Evolutionary conservation across 2,888 invertebrate genomes (phyloP), one percentile per base, ranked within the genome.

Genomic region (Macrosiphum euphorbiae): DNA sequence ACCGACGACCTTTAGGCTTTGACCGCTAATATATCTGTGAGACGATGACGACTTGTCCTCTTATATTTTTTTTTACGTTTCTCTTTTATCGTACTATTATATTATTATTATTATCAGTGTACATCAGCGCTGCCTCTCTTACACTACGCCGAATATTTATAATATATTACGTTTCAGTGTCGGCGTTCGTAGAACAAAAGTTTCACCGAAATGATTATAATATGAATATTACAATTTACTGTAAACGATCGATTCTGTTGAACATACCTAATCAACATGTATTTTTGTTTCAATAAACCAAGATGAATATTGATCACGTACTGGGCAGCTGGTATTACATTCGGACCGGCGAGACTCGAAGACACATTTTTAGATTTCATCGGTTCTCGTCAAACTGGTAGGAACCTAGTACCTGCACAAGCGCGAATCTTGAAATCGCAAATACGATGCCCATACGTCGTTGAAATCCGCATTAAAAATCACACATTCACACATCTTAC

Each of bases 321-420:
- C 78, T 20, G 35, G 20, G 78, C 67, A 78, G 78, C 78, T 78
- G 78, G 35, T 78, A 78, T 35, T 35, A 35, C 1, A 35, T 78
- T 35, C 20, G 35, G 78, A 35, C 67, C 67, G 35, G 78, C 78
- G 35, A n/a, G n/a, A 78, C 35, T 78, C 35, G 67, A 86, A 44
- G 58, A 88, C 67, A 35, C 35, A 61, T 90, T 90, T 85, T 90
- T 90, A 47, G 58, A 90, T 89, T 67, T 61, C 89, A 90, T 90
- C 47, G 89, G 35, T 61, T 90, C 55, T 61, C 44, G 61, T 61
- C 61, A 90, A 90, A 90, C 61, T 47, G 44, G 89, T 90, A 78
- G 78, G 35, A 35, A 89, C 44, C 26, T 47, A 61, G 47, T 24
- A 26, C 24, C 28, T 24, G 55, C 24, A 55, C 24, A 58, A 26